Evolutionary conservation across 2,888 invertebrate species (phyloP).

Genomic region (Suillia variegata): DNA sequence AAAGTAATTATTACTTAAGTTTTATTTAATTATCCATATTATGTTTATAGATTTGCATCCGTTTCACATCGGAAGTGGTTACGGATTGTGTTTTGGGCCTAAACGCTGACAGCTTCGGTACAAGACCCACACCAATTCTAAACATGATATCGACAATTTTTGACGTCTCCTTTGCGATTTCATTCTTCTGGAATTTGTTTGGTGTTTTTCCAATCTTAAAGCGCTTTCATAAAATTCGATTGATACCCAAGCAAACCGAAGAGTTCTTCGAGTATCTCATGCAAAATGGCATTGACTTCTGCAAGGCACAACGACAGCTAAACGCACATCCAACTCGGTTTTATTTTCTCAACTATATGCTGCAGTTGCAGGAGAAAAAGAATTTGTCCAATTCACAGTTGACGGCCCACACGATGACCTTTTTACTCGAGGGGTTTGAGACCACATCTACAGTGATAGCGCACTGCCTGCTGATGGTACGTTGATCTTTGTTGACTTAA

Average conservation of each 20-base stretch:
- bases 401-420: constrained; percentile 51
- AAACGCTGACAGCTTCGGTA: constrained; percentile 57
- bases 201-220: constrained; percentile 47
- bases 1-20: too few species aligned
- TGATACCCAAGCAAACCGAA: constrained; percentile 67
- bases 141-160: constrained; percentile 48
- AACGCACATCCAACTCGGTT: constrained; percentile 49
- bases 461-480: constrained; percentile 43
- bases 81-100: constrained; percentile 61
- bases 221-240: constrained; percentile 36
- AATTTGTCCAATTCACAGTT: constrained; percentile 38
- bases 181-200: constrained; percentile 34
- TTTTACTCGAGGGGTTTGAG: constrained; percentile 55
- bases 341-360: constrained; percentile 53
- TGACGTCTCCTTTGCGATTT: constrained; percentile 40
- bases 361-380: constrained; percentile 53
- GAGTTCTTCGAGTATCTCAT: constrained; percentile 45
- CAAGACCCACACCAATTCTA: constrained; percentile 45
- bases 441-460: constrained; percentile 48
- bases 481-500: background rate
- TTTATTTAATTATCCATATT: too few species aligned
- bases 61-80: constrained; percentile 61
- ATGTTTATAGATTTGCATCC: constrained; percentile 40
- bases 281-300: constrained; percentile 40
- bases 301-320: constrained; percentile 33